phyloP scores from a whole-genome alignment of 2,797 vertebrate species.

The Rhinella marina region DNA sequence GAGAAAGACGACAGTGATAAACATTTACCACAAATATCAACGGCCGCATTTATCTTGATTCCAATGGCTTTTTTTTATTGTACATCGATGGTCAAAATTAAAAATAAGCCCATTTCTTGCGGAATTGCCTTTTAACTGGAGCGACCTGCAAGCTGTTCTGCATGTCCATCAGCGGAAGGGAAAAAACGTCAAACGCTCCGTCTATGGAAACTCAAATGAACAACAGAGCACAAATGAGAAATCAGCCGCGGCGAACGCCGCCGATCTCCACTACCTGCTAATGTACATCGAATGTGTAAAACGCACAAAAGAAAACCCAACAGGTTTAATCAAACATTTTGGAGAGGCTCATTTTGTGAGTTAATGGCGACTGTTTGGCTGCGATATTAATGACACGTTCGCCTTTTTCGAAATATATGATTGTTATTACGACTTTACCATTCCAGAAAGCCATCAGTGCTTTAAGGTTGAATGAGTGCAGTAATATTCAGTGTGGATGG shows the following conservation, averaged over 20 bases:
- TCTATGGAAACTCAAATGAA: conserved; percentile 74
- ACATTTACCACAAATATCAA: conserved; percentile 62
- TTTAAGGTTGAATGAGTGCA: conserved; percentile 97
- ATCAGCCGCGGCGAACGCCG: conserved; percentile 65
- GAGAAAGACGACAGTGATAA: conserved; percentile 56
- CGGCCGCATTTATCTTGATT: conserved; percentile 60
- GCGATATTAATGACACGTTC: conserved; percentile 96
- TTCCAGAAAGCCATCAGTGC: conserved; percentile 91
- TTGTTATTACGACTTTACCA: conserved; percentile 70
- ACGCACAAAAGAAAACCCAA: conserved; percentile 85
- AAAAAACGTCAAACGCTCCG: conserved; percentile 68
- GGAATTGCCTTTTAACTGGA: conserved; percentile 58
- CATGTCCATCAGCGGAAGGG: conserved; percentile 54
- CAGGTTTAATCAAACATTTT: conserved; percentile 96
- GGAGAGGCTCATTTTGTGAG: conserved; percentile 96
- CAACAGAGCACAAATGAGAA: conserved; percentile 76
- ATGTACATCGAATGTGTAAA: conserved; percentile 84
- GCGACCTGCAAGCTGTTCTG: conserved; percentile 59
- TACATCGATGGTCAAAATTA: conserved; percentile 61
- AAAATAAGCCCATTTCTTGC: conserved; percentile 60
- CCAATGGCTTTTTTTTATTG: conserved; percentile 60
- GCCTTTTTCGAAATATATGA: conserved; percentile 86
- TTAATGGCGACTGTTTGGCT: conserved; percentile 96
- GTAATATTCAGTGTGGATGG: conserved; percentile 86
- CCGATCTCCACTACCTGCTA: conserved; percentile 77